Evolutionary conservation across 2,113 vertebrate genomes (phyloP).

Genomic region (rabbit (Oryctolagus cuniculus)): DNA sequence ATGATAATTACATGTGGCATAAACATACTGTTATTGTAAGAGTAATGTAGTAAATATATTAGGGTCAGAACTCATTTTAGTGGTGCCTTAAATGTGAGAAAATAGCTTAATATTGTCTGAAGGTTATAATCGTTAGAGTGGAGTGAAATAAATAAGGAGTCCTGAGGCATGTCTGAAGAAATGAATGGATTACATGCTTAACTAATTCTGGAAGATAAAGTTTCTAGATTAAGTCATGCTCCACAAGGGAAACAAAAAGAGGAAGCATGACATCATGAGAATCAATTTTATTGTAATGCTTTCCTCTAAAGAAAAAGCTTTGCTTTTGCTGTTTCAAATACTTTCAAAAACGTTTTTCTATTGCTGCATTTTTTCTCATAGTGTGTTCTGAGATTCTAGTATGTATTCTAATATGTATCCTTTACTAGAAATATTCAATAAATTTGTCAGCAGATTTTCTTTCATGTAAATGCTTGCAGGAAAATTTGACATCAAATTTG

Average conservation of each 20-base stretch:
- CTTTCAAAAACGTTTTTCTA: neutral
- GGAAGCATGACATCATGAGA: conserved; percentile 29
- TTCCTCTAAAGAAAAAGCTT: conserved; percentile 59
- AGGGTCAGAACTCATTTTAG: conserved; percentile 5
- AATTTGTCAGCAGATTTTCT: conserved; percentile 36
- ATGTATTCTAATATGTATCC: neutral
- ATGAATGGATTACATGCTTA: conserved; percentile 68
- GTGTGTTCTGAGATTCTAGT: neutral
- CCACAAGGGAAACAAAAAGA: neutral
- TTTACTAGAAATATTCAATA: neutral
- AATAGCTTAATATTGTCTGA: conserved; percentile 51
- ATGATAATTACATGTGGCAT: neutral
- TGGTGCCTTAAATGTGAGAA: conserved; percentile 41
- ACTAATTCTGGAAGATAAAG: conserved; percentile 63
- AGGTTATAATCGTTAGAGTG: conserved; percentile 53
- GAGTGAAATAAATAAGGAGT: conserved; percentile 60
- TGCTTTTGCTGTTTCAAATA: neutral
- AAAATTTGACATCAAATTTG: conserved; percentile 26
- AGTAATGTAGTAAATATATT: neutral
- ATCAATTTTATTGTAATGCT: conserved; percentile 59
- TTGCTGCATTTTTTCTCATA: conserved; percentile 3
- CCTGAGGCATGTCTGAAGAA: conserved; percentile 68
- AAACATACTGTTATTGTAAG: neutral
- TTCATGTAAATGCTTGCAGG: conserved; percentile 39
- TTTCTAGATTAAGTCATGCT: conserved; percentile 63